Base-by-base conservation (phyloP, 2,113 vertebrate species). In the Chloropsis cyanopogon region DNA sequence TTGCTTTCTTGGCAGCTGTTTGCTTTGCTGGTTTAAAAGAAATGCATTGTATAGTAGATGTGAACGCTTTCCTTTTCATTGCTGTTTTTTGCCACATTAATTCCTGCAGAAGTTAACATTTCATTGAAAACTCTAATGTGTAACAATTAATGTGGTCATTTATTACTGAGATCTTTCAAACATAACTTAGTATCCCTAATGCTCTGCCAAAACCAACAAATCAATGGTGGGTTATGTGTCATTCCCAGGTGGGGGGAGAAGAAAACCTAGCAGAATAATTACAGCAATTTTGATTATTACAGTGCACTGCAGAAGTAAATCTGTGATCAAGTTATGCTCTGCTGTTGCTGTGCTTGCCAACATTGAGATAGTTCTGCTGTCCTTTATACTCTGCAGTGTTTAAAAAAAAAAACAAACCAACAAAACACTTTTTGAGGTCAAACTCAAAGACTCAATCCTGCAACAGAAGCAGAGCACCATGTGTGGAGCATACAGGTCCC, bases 251-350 rank as follows among this genome's bases (percentile, higher is more conserved):
- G 86, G 77, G 76, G 33, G 52, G 82, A 88, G 59, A 93, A 87
- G 83, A 90, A 96, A 94, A 94, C 53, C 29, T 46, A 75, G 90
- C 86, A 84, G 92, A 93, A 88, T 86, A 95, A 95, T 94, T 90
- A 82, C 64, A 92, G 82, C 72, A 82, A 70, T 95, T 96, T 81
- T 61, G 82, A 82, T 93, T 92, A 90, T 89, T 96, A 66, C 87
- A 78, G 44, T 80, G 68, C 52, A 54, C 41, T 88, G 81, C 86
- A 95, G 90, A 90, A 91, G 73, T 86, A 93, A 95, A 91, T 92
- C 71, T 86, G 73, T n/a, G 82, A 60, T 92, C 39, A 65, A 66
- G 72, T 92, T 86, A 54, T 59, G 82, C 84, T 93, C 75, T 71
- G 57, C 76, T 90, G 23, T 93, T 88, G 71, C 71, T 79, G n/a